These are phyloP conservation scores for Chymomyza caudatula DNA, from an alignment of 2,888 invertebrate species.

Conservation along the genomic window DNA sequence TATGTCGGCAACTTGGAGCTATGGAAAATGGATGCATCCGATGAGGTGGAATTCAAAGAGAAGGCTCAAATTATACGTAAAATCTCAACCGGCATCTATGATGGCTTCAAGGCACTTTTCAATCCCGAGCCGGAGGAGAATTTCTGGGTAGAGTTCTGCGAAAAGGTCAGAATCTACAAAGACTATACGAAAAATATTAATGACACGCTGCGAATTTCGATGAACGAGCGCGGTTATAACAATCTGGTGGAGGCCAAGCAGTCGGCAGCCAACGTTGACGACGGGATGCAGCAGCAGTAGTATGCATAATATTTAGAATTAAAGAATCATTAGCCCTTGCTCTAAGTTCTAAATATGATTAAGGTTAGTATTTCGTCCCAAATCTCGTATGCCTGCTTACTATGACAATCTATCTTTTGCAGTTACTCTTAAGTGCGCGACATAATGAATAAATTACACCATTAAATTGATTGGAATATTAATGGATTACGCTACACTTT, in stretches of 20 bases:
- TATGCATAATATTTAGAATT: not conserved
- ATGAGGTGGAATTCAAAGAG: conserved; percentile 82
- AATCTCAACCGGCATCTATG: conserved; percentile 81
- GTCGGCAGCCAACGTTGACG: conserved; percentile 11
- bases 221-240: conserved; percentile 69
- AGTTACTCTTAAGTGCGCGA: not conserved
- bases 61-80: conserved; percentile 85
- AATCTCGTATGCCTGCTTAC: not conserved
- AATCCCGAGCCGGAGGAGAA: conserved; percentile 79
- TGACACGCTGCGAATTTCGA: conserved; percentile 68
- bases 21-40: conserved; percentile 84
- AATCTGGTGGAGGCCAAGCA: conserved; percentile 53
- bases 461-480: not conserved
- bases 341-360: conserved; percentile 23
- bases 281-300: conserved; percentile 21
- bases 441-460: not conserved
- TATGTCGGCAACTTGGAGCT: conserved; percentile 88
- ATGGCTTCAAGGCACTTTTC: conserved; percentile 80
- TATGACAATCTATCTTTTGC: not conserved
- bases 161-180: conserved; percentile 84
- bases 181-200: conserved; percentile 82
- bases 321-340: conserved; percentile 15
- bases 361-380: conserved; percentile 26
- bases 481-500: not conserved
- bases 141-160: conserved; percentile 86